These are phyloP conservation scores for Brachyptera risi DNA, from an alignment of 2,888 invertebrate species.

Conservation along the genomic window DNA sequence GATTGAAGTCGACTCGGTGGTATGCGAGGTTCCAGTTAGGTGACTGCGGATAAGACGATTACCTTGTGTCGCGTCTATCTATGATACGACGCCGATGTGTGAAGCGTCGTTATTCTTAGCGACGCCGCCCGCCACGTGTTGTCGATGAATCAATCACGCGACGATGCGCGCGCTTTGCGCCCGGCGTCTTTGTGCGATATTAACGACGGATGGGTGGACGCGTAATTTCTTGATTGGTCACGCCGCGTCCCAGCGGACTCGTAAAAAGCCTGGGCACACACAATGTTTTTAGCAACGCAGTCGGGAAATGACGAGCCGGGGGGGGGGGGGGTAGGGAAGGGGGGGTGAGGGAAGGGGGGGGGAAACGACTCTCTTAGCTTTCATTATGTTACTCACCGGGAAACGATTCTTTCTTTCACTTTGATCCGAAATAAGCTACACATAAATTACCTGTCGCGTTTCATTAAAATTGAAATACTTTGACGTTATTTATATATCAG, in stretches of 20 bases:
- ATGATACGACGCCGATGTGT: slow-evolving; percentile 2
- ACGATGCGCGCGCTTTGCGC: no score
- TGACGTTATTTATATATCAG: no score
- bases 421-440: no score
- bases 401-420: no score
- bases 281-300: background rate
- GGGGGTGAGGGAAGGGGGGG: no score
- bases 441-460: background rate
- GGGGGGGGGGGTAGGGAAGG: no score
- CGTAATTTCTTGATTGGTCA: slow-evolving; percentile 30
- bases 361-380: no score
- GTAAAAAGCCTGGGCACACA: background rate
- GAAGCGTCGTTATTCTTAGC: slow-evolving; percentile 13
- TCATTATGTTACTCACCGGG: no score
- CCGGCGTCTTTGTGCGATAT: slow-evolving; percentile 12
- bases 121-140: slow-evolving; percentile 19
- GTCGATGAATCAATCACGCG: slow-evolving; percentile 22
- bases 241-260: background rate
- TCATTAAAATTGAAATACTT: no score
- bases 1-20: slow-evolving; percentile 17
- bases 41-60: slow-evolving; percentile 6
- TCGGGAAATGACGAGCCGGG: no score
- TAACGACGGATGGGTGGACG: slow-evolving; percentile 28
- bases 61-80: background rate
- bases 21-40: background rate